phyloP scores from a whole-genome alignment of 2,888 invertebrate genomes.

The Drosophila quinaria region DNA sequence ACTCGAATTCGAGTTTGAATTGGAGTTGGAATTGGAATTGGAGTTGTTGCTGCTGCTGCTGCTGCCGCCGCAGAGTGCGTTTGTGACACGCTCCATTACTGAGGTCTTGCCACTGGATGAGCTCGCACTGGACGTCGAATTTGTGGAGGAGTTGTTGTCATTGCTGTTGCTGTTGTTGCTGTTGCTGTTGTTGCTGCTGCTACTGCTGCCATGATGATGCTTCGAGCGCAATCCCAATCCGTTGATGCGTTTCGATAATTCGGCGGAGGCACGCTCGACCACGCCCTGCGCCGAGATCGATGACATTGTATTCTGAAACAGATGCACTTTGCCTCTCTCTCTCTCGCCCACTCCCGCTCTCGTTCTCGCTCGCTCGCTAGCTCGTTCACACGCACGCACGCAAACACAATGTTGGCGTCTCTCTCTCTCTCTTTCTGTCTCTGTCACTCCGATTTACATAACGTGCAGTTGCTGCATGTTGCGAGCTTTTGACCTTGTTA shows the following conservation, averaged over 20 bases:
- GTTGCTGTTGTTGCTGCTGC: slow-evolving; percentile 38
- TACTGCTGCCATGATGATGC: slow-evolving; percentile 86
- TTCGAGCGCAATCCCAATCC: slow-evolving; percentile 90
- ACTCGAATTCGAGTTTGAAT: slow-evolving; percentile 82
- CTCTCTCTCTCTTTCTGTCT: slow-evolving; percentile 1
- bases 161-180: slow-evolving; percentile 42
- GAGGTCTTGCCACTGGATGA: slow-evolving; percentile 87
- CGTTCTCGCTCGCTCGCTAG: slow-evolving; percentile 1
- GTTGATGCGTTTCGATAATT: slow-evolving; percentile 95
- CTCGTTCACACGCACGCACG: slow-evolving; percentile 3
- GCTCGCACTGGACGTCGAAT: slow-evolving; percentile 56
- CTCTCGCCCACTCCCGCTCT: slow-evolving; percentile 7
- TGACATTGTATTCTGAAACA: slow-evolving; percentile 88
- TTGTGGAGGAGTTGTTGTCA: slow-evolving; percentile 46
- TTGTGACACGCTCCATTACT: slow-evolving; percentile 95
- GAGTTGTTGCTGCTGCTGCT: slow-evolving; percentile 81
- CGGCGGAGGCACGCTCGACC: slow-evolving; percentile 96
- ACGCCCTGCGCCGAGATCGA: slow-evolving; percentile 95
- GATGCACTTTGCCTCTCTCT: slow-evolving; percentile 79
- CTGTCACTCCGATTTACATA: slow-evolving; percentile 27
- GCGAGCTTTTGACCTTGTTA: slow-evolving; percentile 57
- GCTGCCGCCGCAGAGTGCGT: slow-evolving; percentile 92
- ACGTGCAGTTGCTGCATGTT: slow-evolving; percentile 39
- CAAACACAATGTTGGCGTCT: background rate
- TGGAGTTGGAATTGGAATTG: slow-evolving; percentile 65